phyloP scores from a whole-genome alignment of 2,113 vertebrate species.

The Nibea albiflora region DNA sequence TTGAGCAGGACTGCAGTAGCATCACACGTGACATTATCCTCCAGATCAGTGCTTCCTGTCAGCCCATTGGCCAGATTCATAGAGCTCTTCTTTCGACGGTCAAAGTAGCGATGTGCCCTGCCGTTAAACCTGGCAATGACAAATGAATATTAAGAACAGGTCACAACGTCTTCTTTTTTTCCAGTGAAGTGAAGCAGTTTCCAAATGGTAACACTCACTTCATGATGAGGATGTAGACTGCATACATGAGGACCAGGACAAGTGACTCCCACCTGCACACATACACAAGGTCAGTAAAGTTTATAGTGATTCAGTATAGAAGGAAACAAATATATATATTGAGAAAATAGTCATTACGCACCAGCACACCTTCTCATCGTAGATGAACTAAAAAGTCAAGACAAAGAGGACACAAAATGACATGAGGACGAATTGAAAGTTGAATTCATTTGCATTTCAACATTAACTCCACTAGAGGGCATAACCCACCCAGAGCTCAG shows the following conservation, averaged over 20 bases:
- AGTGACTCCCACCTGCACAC: constrained; percentile 93
- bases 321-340: background rate
- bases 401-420: constrained; percentile 62
- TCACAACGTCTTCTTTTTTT: background rate
- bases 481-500: constrained; percentile 10
- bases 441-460: constrained; percentile 3
- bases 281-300: background rate
- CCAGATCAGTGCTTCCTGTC: constrained; percentile 89
- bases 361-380: constrained; percentile 94
- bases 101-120: constrained; percentile 89
- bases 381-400: constrained; percentile 91
- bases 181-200: background rate
- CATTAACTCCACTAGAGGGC: constrained; percentile 52
- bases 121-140: constrained; percentile 84
- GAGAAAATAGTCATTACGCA: constrained; percentile 77
- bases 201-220: constrained; percentile 86
- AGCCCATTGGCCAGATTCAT: constrained; percentile 91
- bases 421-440: background rate
- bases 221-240: constrained; percentile 95
- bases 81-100: constrained; percentile 87
- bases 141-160: background rate
- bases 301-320: background rate
- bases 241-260: constrained; percentile 91
- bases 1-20: constrained; percentile 94
- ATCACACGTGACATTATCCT: constrained; percentile 90